phyloP scores from a whole-genome alignment of 2,113 vertebrate species.

The Psilopogon haemacephalus region DNA sequence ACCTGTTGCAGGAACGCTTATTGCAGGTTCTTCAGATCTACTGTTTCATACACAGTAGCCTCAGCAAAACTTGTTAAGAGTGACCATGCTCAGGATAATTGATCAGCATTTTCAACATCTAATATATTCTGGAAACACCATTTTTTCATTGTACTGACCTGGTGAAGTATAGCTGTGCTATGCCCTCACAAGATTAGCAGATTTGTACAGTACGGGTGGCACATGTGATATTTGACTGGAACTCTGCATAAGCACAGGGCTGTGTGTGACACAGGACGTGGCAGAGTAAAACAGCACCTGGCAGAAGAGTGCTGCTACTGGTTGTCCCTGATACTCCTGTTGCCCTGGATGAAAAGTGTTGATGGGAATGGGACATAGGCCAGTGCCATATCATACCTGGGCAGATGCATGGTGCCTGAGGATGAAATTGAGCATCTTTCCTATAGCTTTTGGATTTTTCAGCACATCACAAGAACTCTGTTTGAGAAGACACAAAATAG shows the following conservation, averaged over 20 bases:
- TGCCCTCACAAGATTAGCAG: background rate
- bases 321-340: fast-evolving
- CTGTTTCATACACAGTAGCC: fast-evolving
- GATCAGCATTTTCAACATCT: background rate
- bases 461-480: background rate
- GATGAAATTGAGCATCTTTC: background rate
- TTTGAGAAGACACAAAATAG: background rate
- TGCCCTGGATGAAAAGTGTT: background rate
- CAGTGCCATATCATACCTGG: background rate
- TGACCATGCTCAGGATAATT: background rate
- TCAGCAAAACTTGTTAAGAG: background rate
- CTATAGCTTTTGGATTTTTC: background rate
- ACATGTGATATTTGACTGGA: background rate
- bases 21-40: fast-evolving
- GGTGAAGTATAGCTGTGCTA: background rate
- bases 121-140: background rate
- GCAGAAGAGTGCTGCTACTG: background rate
- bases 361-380: fast-evolving
- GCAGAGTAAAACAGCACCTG: background rate
- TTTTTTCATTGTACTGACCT: background rate
- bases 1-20: background rate
- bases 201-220: fast-evolving
- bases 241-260: background rate
- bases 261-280: background rate
- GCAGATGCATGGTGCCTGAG: background rate